Conservation (phyloP, 2,888 invertebrate genomes). For the Eumerus sabulonum region DNA sequence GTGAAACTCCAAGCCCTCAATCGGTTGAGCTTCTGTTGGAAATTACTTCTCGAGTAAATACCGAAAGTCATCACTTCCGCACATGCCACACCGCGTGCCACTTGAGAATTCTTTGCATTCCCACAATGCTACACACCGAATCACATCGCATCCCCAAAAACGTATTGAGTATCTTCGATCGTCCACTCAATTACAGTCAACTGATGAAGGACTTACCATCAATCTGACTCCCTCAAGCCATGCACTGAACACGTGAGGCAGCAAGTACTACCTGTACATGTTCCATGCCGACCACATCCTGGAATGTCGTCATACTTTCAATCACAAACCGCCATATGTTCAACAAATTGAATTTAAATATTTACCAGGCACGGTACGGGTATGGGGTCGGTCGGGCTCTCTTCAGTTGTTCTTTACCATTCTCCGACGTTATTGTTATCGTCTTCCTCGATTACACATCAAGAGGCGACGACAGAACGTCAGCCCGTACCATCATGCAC, state of each 20-base stretch:
- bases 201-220: constrained; percentile 34
- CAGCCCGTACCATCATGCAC: background rate
- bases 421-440: background rate
- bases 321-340: constrained; percentile 67
- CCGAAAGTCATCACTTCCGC: constrained; percentile 16
- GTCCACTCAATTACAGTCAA: constrained; percentile 20
- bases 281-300: constrained; percentile 5
- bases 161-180: constrained; percentile 39
- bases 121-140: constrained; percentile 18
- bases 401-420: constrained; percentile 3
- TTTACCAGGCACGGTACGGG: constrained; percentile 59
- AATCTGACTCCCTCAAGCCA: constrained; percentile 20
- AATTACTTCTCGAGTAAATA: constrained; percentile 31
- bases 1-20: too few species aligned
- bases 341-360: constrained; percentile 67
- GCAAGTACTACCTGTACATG: constrained; percentile 41
- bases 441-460: constrained; percentile 39
- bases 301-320: constrained; percentile 50
- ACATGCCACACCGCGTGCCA: constrained; percentile 5
- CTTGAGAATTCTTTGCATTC: background rate
- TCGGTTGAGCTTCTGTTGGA: background rate
- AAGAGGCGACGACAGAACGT: background rate
- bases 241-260: background rate
- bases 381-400: too few species aligned
- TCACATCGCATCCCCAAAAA: constrained; percentile 20